Conservation (phyloP, 1,140 invertebrate genomes). For the Bombus difficillimus region DNA sequence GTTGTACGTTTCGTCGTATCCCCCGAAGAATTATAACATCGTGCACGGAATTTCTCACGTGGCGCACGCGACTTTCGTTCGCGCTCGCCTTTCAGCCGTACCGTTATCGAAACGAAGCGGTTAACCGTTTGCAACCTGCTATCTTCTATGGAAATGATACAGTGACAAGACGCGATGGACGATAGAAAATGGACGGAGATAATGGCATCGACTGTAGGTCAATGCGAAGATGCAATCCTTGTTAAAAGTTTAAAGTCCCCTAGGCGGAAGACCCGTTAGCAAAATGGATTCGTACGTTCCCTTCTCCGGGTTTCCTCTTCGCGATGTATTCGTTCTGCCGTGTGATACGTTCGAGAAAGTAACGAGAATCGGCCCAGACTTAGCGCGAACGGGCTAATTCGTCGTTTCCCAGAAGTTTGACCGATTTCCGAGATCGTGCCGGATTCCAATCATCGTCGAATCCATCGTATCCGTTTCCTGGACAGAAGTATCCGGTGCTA, state of each 20-base stretch:
- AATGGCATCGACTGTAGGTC: not conserved
- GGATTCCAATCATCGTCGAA: too few species aligned
- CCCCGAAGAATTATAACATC: constrained; percentile 28
- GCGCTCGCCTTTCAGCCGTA: constrained; percentile 1
- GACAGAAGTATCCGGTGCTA: too few species aligned
- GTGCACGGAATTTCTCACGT: constrained; percentile 16
- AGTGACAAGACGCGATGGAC: constrained; percentile 4
- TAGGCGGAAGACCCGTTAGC: constrained; percentile 32
- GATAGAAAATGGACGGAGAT: not conserved
- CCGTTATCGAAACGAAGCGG: constrained; percentile 32
- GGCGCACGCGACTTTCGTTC: constrained; percentile 24
- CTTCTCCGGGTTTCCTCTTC: not conserved
- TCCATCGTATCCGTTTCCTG: too few species aligned
- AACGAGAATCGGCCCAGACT: too few species aligned
- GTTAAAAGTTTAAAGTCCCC: not conserved
- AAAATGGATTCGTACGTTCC: not conserved
- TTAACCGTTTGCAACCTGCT: not conserved
- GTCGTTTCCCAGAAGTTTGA: too few species aligned
- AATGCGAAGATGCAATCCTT: constrained; percentile 2
- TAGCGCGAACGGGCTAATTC: too few species aligned
- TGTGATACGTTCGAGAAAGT: not conserved
- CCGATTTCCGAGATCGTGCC: too few species aligned
- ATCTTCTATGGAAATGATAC: constrained; percentile 40
- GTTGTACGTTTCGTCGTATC: not conserved
- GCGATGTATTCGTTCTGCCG: not conserved